These are phyloP conservation scores for Pseudachorutes palmiensis DNA, from an alignment of 1,140 invertebrate genomes.

Conservation along the genomic window DNA sequence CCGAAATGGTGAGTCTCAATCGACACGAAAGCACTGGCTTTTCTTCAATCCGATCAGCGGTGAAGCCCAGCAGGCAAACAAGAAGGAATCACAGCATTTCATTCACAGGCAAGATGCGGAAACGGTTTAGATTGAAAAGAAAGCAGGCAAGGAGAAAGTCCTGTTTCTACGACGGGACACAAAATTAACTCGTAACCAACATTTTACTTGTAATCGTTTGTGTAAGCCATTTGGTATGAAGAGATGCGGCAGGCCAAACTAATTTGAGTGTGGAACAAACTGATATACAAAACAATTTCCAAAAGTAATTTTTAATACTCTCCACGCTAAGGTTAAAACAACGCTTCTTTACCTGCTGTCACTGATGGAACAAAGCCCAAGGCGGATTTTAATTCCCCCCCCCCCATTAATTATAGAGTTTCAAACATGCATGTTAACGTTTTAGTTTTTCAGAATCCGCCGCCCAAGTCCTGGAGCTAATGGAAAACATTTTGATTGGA, in stretches of 20 bases:
- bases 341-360: no score
- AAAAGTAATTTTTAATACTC: no score
- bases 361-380: no score
- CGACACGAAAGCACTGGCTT: conserved; percentile 37
- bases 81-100: conserved; percentile 34
- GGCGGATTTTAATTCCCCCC: neutral
- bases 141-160: no score
- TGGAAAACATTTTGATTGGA: neutral
- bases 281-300: no score
- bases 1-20: conserved; percentile 10
- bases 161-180: no score
- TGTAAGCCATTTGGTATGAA: no score
- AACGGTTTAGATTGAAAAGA: conserved; percentile 32
- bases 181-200: no score
- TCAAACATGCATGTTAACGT: neutral
- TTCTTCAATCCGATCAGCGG: conserved; percentile 38
- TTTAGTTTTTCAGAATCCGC: neutral
- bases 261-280: no score
- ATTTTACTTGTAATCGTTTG: no score
- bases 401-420: neutral
- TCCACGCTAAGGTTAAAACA: no score
- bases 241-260: no score
- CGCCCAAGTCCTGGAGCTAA: neutral
- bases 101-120: conserved; percentile 35
- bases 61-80: conserved; percentile 35